These are phyloP conservation scores for Clistopyga incitator DNA, from an alignment of 2,888 invertebrate species.

Conservation along the genomic window DNA sequence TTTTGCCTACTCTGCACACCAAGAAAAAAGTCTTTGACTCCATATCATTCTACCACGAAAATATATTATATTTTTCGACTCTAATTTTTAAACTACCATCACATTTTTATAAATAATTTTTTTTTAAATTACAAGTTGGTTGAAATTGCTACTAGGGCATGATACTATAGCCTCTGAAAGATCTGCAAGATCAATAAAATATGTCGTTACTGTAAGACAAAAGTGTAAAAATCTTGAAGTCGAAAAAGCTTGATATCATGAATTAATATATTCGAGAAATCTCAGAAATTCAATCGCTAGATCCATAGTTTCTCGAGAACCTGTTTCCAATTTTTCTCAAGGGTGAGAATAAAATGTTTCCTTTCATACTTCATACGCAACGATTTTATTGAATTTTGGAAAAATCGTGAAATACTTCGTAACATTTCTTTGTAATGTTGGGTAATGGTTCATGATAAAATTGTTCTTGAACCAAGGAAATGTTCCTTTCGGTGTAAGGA, in stretches of 20 bases:
- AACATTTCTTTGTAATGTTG: too few species aligned
- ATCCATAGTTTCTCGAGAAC: too few species aligned
- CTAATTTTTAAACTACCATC: too few species aligned
- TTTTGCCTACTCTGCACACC: constrained; percentile 29
- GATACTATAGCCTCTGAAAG: background rate
- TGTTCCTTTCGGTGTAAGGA: background rate
- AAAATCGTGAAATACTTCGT: background rate
- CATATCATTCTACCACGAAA: background rate
- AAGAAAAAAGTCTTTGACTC: background rate
- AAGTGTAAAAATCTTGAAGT: too few species aligned
- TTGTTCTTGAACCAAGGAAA: background rate
- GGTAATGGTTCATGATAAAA: background rate
- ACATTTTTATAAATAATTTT: background rate
- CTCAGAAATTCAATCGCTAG: too few species aligned
- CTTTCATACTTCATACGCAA: background rate
- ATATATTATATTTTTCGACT: background rate
- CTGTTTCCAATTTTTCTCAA: too few species aligned
- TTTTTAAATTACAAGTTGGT: background rate
- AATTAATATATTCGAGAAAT: too few species aligned
- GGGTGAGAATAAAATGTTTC: background rate
- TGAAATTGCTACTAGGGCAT: background rate
- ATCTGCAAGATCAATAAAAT: background rate
- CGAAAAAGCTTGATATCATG: too few species aligned
- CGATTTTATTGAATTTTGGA: background rate
- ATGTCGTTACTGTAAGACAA: background rate